These are phyloP conservation scores for Chymomyza caudatula DNA, from an alignment of 2,888 invertebrate genomes.

Conservation along the genomic window DNA sequence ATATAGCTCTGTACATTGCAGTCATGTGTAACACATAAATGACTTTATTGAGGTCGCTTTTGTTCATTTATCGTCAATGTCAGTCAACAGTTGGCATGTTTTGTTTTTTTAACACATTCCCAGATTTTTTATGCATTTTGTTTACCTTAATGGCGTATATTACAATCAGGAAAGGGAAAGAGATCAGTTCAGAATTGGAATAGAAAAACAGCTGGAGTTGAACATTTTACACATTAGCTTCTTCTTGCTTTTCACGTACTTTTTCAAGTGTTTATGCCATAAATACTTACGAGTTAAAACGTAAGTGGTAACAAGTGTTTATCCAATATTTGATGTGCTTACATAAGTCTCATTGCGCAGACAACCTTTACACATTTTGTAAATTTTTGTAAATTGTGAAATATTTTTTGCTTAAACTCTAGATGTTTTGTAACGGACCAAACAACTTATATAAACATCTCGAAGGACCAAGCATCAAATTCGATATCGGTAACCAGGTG, in stretches of 20 bases:
- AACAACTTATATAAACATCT: no score
- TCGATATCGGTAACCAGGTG: no score
- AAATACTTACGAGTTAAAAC: neutral
- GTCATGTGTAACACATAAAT: neutral
- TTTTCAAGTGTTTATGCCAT: neutral
- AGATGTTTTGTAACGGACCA: no score
- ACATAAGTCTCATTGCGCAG: neutral
- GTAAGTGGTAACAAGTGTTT: neutral
- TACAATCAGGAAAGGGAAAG: neutral
- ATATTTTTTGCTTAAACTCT: no score
- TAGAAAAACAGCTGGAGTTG: neutral
- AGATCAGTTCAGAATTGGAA: neutral
- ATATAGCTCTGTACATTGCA: neutral
- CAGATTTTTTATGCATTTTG: neutral
- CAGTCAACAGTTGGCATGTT: slow-evolving; percentile 59
- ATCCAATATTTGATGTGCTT: neutral
- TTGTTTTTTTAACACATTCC: slow-evolving; percentile 63
- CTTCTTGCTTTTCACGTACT: neutral
- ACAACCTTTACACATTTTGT: neutral
- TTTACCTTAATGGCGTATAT: neutral
- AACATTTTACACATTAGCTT: neutral
- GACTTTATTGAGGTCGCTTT: slow-evolving; percentile 62
- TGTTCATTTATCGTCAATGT: slow-evolving; percentile 68
- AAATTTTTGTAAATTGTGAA: neutral
- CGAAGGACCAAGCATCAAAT: no score